A percentile compares a stretch with the other conserved stretches of the same genome.
Conservation (phyloP, 2,888 invertebrate species). For the Diarsia rubi region DNA sequence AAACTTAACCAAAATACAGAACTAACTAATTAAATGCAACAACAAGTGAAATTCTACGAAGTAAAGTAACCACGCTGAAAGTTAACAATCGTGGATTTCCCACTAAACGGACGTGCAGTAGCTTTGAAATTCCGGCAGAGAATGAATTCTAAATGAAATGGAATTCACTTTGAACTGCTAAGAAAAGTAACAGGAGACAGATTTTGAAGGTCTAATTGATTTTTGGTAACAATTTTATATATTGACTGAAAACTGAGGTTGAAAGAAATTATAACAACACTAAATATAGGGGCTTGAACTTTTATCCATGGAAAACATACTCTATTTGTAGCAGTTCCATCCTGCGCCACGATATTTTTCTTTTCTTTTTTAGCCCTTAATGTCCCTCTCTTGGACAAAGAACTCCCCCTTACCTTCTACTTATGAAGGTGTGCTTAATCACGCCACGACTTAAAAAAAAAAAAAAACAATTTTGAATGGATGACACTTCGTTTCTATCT, state of each 20-base stretch:
- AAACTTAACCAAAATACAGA: too few relatives aligned
- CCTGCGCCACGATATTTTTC: background rate
- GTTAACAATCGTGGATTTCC: constrained; percentile 7
- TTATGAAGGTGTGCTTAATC: too few relatives aligned
- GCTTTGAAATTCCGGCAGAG: constrained; percentile 18
- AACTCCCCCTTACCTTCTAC: too few relatives aligned
- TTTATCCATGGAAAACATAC: background rate
- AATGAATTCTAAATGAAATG: constrained; percentile 1
- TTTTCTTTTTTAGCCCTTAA: too few relatives aligned
- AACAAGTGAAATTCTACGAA: background rate
- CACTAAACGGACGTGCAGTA: constrained; percentile 1
- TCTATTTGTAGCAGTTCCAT: background rate
- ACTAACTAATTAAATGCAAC: background rate
- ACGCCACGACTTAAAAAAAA: too few relatives aligned
- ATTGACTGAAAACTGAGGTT: background rate
- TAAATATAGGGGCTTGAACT: background rate
- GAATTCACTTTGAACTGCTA: constrained; percentile 17
- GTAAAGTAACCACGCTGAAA: background rate
- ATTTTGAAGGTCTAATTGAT: background rate
- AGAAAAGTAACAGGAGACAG: constrained; percentile 29
- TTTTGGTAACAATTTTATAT: background rate
- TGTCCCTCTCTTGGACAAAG: too few relatives aligned
- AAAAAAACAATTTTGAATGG: too few relatives aligned
- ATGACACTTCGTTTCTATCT: too few relatives aligned
- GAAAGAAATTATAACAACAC: background rate